These are phyloP conservation scores for Asobara japonica DNA, from an alignment of 1,140 invertebrate genomes.

Conservation along the genomic window DNA sequence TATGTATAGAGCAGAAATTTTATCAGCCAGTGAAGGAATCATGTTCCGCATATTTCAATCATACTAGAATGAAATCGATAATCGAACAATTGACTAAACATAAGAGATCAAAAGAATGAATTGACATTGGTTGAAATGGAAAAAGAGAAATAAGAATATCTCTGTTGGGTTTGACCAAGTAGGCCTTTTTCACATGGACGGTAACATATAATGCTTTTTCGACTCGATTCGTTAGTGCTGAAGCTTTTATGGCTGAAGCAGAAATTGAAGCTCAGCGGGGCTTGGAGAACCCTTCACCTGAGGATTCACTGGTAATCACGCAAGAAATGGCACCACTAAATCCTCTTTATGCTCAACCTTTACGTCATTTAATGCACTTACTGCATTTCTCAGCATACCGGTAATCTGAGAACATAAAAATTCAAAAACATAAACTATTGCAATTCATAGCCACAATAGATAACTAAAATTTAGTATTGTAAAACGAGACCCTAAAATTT, in stretches of 20 bases:
- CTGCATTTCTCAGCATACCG: constrained; percentile 73
- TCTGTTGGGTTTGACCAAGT: background rate
- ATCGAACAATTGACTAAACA: too few species aligned
- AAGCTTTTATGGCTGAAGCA: background rate
- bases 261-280: background rate
- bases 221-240: background rate
- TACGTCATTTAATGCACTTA: constrained; percentile 74
- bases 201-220: background rate
- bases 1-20: too few species aligned
- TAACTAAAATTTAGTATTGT: too few species aligned
- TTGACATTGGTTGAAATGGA: too few species aligned
- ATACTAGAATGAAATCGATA: too few species aligned
- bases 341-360: constrained; percentile 85
- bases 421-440: constrained; percentile 53
- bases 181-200: background rate
- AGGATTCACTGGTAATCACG: constrained; percentile 48
- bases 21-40: too few species aligned
- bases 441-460: too few species aligned
- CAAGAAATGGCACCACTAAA: constrained; percentile 79
- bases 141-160: too few species aligned
- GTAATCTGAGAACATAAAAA: constrained; percentile 70
- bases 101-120: too few species aligned
- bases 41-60: too few species aligned
- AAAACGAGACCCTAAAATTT: too few species aligned
- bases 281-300: constrained; percentile 26